These are phyloP conservation scores for Metridium senile DNA, from an alignment of 92 coral and sea anemone species.

Conservation along the genomic window DNA sequence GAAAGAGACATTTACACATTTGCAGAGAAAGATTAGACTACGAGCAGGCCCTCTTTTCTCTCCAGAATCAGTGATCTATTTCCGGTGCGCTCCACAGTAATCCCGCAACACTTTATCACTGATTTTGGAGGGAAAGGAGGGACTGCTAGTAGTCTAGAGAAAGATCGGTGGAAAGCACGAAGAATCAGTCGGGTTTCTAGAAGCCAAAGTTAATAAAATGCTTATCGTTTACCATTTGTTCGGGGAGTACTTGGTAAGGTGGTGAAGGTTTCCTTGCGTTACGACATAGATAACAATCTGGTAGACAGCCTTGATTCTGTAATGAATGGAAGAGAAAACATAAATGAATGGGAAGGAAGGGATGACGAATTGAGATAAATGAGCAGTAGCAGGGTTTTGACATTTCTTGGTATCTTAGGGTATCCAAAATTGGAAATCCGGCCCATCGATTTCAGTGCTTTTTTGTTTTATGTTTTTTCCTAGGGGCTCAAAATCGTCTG, in stretches of 20 bases:
- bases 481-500: too few relatives aligned
- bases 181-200: not conserved
- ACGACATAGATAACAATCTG: slow-evolving; percentile 24
- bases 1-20: not conserved
- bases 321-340: not conserved
- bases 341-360: not conserved
- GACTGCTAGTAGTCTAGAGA: too few relatives aligned
- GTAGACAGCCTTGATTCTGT: not conserved
- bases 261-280: slow-evolving; percentile 6
- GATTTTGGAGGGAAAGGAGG: too few relatives aligned
- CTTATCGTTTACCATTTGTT: not conserved
- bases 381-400: not conserved
- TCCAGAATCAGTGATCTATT: not conserved
- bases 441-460: too few relatives aligned
- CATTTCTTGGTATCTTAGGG: too few relatives aligned
- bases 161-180: too few relatives aligned
- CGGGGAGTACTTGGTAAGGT: slow-evolving; percentile 22
- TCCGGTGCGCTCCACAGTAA: too few relatives aligned
- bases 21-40: too few relatives aligned
- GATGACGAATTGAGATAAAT: not conserved
- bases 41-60: not conserved
- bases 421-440: not conserved
- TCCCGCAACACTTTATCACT: too few relatives aligned
- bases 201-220: not conserved
- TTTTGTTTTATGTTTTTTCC: too few relatives aligned